These are phyloP conservation scores for Blera fallax DNA, from an alignment of 2,888 invertebrate genomes.

Conservation along the genomic window DNA sequence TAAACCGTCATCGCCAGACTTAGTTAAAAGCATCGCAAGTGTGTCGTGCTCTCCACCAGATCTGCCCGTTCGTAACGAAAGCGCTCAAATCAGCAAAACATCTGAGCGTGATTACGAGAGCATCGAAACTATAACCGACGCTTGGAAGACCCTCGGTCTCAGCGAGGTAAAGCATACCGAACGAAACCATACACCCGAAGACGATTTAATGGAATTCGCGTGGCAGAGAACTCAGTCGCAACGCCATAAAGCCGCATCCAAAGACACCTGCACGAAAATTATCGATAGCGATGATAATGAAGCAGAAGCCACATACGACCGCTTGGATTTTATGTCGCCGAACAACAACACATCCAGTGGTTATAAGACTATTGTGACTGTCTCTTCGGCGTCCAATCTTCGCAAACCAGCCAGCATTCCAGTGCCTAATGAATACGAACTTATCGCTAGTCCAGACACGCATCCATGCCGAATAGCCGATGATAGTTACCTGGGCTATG, in stretches of 20 bases:
- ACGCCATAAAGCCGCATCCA: constrained; percentile 82
- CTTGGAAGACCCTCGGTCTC: constrained; percentile 91
- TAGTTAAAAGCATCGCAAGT: constrained; percentile 58
- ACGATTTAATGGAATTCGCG: constrained; percentile 81
- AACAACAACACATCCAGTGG: constrained; percentile 87
- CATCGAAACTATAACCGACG: constrained; percentile 89
- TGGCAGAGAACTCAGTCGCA: constrained; percentile 81
- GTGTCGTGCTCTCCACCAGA: constrained; percentile 75
- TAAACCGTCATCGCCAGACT: constrained; percentile 78
- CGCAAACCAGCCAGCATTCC: constrained; percentile 76
- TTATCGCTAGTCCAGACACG: constrained; percentile 86
- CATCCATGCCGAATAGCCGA: constrained; percentile 89
- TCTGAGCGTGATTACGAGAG: constrained; percentile 86
- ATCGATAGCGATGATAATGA: constrained; percentile 78
- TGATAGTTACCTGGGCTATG: constrained; percentile 91
- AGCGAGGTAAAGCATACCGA: constrained; percentile 89
- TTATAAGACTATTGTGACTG: constrained; percentile 87
- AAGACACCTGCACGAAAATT: constrained; percentile 76
- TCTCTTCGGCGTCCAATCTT: constrained; percentile 82
- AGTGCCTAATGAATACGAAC: constrained; percentile 89
- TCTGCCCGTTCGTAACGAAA: constrained; percentile 78
- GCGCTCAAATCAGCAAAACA: constrained; percentile 66
- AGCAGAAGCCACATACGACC: constrained; percentile 87
- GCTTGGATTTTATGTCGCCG: constrained; percentile 90
- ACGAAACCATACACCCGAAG: constrained; percentile 76